phyloP scores from a whole-genome alignment of 2,113 vertebrate genomes.

The Ptilonorhynchus violaceus region DNA sequence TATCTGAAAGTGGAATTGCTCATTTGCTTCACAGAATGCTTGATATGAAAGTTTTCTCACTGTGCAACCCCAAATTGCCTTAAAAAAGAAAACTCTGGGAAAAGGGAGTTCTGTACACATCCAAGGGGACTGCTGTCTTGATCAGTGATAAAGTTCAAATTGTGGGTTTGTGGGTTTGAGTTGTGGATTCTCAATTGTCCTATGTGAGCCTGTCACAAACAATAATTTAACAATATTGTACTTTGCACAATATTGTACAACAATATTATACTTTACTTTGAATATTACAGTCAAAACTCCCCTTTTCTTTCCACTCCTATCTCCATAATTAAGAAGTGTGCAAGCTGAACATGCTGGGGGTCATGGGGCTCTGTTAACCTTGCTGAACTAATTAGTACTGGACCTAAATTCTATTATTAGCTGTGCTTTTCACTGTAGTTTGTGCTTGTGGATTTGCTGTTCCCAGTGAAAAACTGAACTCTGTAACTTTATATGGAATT shows the following conservation, averaged over 20 bases:
- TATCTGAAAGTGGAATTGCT: not conserved
- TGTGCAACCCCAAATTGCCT: not conserved
- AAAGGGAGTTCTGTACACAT: not conserved
- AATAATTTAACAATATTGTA: not conserved
- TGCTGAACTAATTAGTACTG: not conserved
- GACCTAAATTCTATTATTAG: not conserved
- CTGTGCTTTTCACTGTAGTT: not conserved
- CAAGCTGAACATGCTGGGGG: not conserved
- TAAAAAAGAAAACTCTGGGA: fast-evolving
- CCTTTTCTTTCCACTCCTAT: not conserved
- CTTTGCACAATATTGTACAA: not conserved
- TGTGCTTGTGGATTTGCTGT: not conserved
- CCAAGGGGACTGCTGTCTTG: not conserved
- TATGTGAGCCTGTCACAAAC: not conserved
- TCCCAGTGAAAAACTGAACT: not conserved
- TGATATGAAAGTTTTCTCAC: not conserved
- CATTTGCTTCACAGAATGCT: not conserved
- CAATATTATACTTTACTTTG: too few species aligned
- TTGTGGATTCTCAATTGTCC: not conserved
- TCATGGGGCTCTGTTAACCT: not conserved
- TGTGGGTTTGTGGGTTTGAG: not conserved
- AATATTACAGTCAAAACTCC: not conserved
- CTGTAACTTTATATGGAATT: not conserved
- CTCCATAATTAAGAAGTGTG: not conserved
- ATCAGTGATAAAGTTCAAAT: not conserved